These are phyloP conservation scores for Emydocephalus ijimae DNA, from an alignment of 2,113 vertebrate species.

Conservation along the genomic window DNA sequence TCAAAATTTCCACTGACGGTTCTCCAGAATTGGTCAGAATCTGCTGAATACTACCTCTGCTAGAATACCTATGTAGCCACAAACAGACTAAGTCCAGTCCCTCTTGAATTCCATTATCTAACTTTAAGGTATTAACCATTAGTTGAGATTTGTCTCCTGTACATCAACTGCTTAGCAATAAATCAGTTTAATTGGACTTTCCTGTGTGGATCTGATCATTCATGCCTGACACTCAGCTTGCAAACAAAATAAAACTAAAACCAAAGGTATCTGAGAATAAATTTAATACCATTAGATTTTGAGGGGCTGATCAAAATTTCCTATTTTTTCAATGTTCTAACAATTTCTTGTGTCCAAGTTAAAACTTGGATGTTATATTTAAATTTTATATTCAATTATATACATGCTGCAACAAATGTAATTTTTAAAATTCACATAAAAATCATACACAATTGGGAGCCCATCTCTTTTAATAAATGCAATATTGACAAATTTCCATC, in stretches of 20 bases:
- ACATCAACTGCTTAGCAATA: no score
- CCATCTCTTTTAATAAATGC: not conserved
- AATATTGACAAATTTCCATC: not conserved
- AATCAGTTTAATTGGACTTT: no score
- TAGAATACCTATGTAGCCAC: no score
- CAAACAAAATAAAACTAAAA: not conserved
- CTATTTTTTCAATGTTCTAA: not conserved
- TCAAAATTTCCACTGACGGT: no score
- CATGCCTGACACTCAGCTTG: not conserved
- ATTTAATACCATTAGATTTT: not conserved
- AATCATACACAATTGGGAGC: not conserved
- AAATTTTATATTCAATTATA: not conserved
- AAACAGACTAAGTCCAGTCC: no score
- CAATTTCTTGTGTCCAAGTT: not conserved
- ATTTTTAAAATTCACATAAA: not conserved
- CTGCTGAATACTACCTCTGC: no score
- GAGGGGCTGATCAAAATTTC: not conserved
- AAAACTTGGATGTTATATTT: not conserved
- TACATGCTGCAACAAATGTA: not conserved
- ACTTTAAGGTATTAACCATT: no score
- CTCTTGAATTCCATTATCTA: no score
- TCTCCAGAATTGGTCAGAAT: no score
- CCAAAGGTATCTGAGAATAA: not conserved
- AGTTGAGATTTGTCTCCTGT: no score
- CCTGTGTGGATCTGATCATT: no score